Conservation (phyloP, 2,113 vertebrate genomes). For the Pelecanoides urinatrix region DNA sequence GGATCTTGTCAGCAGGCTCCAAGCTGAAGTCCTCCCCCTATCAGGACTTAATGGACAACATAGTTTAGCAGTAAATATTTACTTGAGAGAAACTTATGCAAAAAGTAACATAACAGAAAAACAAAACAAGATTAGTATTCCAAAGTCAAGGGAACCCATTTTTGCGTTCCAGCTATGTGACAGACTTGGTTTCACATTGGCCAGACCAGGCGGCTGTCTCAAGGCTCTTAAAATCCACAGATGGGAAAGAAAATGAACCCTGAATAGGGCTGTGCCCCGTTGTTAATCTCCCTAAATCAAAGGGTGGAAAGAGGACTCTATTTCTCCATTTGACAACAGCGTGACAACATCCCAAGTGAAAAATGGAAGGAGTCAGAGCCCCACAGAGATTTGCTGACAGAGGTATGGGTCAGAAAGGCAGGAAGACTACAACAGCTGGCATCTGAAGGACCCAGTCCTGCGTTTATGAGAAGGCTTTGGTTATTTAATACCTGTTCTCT, state of each 20-base stretch:
- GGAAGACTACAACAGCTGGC: background rate
- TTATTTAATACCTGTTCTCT: background rate
- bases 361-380: background rate
- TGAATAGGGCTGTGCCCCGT: background rate
- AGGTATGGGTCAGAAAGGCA: background rate
- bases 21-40: background rate
- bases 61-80: background rate
- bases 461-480: background rate
- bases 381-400: background rate
- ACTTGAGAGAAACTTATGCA: background rate
- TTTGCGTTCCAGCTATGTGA: constrained; percentile 12
- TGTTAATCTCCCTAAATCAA: constrained; percentile 7
- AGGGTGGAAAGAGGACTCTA: background rate
- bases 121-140: background rate
- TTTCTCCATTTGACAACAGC: background rate
- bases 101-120: background rate
- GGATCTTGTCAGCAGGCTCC: constrained; percentile 17
- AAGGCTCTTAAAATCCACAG: background rate
- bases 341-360: background rate
- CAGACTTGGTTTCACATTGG: background rate
- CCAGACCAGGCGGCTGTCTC: background rate
- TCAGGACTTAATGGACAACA: background rate
- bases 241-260: background rate
- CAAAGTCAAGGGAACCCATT: background rate
- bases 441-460: background rate